Evolutionary conservation across 2,888 invertebrate species (phyloP).

Genomic region (Falcaria lacertinaria): DNA sequence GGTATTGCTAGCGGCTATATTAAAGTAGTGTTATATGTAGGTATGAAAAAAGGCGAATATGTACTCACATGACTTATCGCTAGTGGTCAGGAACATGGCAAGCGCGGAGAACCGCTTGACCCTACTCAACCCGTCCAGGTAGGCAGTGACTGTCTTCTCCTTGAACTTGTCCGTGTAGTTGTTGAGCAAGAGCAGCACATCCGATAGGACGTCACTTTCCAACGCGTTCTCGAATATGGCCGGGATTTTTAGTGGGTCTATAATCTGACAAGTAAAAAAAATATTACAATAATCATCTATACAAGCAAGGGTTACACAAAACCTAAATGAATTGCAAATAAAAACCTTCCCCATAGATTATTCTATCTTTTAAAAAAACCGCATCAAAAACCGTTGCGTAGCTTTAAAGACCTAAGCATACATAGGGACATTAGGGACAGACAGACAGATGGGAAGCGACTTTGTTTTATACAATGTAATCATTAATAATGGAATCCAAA

Average conservation of each 20-base stretch:
- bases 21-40: too few species aligned
- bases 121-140: constrained; percentile 72
- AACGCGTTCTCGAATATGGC: constrained; percentile 83
- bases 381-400: too few species aligned
- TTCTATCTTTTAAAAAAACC: too few species aligned
- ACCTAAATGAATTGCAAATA: too few species aligned
- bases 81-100: constrained; percentile 80
- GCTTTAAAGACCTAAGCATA: too few species aligned
- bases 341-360: too few species aligned
- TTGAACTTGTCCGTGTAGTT: constrained; percentile 58
- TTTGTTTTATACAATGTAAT: background rate
- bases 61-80: constrained; percentile 80
- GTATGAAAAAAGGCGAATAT: too few species aligned
- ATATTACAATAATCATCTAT: too few species aligned
- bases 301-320: too few species aligned
- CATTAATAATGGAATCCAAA: background rate
- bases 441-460: too few species aligned
- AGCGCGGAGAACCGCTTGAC: constrained; percentile 84
- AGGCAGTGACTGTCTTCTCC: constrained; percentile 61
- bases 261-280: constrained; percentile 61
- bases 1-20: too few species aligned
- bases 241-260: constrained; percentile 79
- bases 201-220: constrained; percentile 82
- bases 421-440: too few species aligned
- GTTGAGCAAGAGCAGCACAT: constrained; percentile 71